A percentile compares a stretch with the other conserved stretches of the same genome.
phyloP scores from a whole-genome alignment of 2,113 vertebrate genomes.

The Rynchops niger region DNA sequence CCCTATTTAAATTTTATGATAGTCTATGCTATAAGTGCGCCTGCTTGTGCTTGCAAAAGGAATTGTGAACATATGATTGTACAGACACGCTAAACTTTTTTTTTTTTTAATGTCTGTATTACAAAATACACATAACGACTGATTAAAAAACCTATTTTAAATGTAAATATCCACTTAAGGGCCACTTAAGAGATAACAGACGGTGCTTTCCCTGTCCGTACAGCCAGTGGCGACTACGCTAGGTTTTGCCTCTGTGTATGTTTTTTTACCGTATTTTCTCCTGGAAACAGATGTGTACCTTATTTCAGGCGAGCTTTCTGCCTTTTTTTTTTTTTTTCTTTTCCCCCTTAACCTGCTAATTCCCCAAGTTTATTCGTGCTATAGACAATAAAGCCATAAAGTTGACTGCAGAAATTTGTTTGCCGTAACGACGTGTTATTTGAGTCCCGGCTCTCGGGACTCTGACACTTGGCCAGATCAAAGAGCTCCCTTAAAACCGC shows the following conservation, averaged over 20 bases:
- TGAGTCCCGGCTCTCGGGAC: slow-evolving; percentile 38
- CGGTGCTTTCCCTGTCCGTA: neutral
- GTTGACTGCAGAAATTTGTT: slow-evolving; percentile 58
- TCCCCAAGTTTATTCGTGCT: slow-evolving; percentile 49
- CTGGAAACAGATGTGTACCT: slow-evolving; percentile 53
- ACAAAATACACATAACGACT: neutral
- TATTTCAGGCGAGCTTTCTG: neutral
- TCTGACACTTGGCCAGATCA: slow-evolving; percentile 56
- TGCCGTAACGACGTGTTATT: slow-evolving; percentile 60
- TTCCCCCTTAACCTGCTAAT: slow-evolving; percentile 8
- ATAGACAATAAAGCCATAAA: slow-evolving; percentile 56
- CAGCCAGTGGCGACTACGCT: neutral
- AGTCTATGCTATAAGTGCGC: neutral
- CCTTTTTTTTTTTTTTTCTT: too few relatives aligned
- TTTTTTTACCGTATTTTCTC: slow-evolving; percentile 6
- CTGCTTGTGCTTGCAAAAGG: neutral
- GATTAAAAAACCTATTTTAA: neutral
- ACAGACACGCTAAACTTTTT: too few relatives aligned
- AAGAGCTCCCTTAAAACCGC: neutral
- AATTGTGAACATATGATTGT: neutral
- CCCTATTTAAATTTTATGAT: slow-evolving; percentile 34
- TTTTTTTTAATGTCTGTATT: neutral
- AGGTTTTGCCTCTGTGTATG: neutral
- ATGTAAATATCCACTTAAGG: neutral
- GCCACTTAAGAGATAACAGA: neutral